Base-by-base conservation (phyloP, 2,888 invertebrate genomes). In the Exephanes ischioxanthus region DNA sequence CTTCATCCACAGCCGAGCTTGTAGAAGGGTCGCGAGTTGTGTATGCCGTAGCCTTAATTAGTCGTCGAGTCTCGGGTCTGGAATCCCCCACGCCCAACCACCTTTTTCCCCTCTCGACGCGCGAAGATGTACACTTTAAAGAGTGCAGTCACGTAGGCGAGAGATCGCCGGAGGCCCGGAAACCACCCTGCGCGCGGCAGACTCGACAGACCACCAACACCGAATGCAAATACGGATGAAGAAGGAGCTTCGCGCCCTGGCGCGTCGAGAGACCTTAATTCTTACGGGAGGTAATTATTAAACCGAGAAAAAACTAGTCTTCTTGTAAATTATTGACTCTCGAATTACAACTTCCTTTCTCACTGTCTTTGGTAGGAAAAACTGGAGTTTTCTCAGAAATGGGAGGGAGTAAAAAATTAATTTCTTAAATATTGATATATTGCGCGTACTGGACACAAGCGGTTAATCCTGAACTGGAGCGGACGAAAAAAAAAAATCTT, bases 11-110 rank as follows among this genome's bases (percentile, higher is more conserved):
- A 61, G 22, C 16, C 30, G 61, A 19, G 48, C 19, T 45, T 63
- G n/a, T 66, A 11, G 51, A 55, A 53, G 70, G 41, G 45, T 55
- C 41, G 41, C 41, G 19, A 61, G 71, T 77, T 71, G 71, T 71
- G 66, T 45, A 71, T 61, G 76, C 67, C 67, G 48, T 68, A 45
- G 77, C 77, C 75, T 63, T 75, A 82, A 82, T 82, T 82, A 82
- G 77, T 75, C 63, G 61, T 41, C 75, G 63, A 75, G 75, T 63
- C 81, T 70, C 81, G 30, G 68, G 33, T 16, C 63, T 30, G 16
- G 33, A 66, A 41, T 53, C 33, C 48, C 33, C 51, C 9, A 14
- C 37, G 63, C 55, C 70, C 53, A 51, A 33, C 58, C 70, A 55
- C 55, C 77, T 71, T 77, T 71, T 77, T 61, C n/a, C 33, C 33